phyloP scores from a whole-genome alignment of 2,113 vertebrate genomes.

The zebrafish (Danio rerio) region GRCz12tu NC_133196.1:17315501-17316000 shows the following conservation, averaged over 20 bases:
- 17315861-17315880: neutral
- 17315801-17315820: constrained; percentile 5
- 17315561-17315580: no score
- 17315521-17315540: no score
- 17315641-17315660: no score
- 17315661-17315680: no score
- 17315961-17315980: constrained; percentile 30
- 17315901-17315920: constrained; percentile 3
- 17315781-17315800: neutral
- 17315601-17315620: no score
- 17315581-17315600: no score
- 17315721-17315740: no score
- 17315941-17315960: constrained; percentile 26
- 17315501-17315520: no score
- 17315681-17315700: no score
- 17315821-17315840: neutral
- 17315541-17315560: no score
- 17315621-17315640: no score
- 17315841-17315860: neutral
- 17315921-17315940: constrained; percentile 8
- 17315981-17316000: constrained; percentile 29
- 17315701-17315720: no score
- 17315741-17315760: neutral
- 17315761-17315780: neutral
- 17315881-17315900: neutral